Conservation (phyloP, 2,113 vertebrate genomes). For the Gopherus evgoodei region DNA sequence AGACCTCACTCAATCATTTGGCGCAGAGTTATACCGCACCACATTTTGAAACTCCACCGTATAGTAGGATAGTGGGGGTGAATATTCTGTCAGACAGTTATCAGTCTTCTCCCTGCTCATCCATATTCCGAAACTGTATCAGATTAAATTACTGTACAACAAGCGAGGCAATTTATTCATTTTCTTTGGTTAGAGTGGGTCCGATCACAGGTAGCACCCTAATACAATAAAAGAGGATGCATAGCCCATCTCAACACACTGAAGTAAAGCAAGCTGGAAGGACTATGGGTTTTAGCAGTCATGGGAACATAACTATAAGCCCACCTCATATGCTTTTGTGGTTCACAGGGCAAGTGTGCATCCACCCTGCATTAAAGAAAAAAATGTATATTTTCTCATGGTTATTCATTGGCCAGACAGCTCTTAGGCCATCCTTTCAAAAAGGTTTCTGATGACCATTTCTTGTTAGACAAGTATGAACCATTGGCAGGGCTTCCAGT, state of each 20-base stretch:
- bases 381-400: constrained; percentile 24
- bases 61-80: background rate
- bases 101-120: background rate
- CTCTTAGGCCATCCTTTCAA: constrained; percentile 31
- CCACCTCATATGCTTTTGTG: background rate
- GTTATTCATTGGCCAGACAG: constrained; percentile 52
- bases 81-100: background rate
- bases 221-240: background rate
- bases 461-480: constrained; percentile 10
- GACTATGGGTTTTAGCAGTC: constrained; percentile 26
- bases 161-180: background rate
- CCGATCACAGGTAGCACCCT: background rate
- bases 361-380: constrained; percentile 17
- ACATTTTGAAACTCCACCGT: background rate
- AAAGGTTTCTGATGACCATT: background rate
- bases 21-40: background rate
- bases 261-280: constrained; percentile 27
- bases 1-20: background rate
- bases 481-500: constrained; percentile 21
- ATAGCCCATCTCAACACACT: background rate
- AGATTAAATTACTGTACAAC: background rate
- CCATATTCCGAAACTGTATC: constrained; percentile 9
- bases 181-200: constrained; percentile 24
- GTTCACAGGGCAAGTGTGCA: constrained; percentile 24
- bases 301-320: constrained; percentile 34